A percentile compares a stretch with the other conserved stretches of the same genome.
These are phyloP conservation scores for Lamellibrachia satsuma DNA, from an alignment of 2,888 invertebrate genomes.

Conservation along the genomic window DNA sequence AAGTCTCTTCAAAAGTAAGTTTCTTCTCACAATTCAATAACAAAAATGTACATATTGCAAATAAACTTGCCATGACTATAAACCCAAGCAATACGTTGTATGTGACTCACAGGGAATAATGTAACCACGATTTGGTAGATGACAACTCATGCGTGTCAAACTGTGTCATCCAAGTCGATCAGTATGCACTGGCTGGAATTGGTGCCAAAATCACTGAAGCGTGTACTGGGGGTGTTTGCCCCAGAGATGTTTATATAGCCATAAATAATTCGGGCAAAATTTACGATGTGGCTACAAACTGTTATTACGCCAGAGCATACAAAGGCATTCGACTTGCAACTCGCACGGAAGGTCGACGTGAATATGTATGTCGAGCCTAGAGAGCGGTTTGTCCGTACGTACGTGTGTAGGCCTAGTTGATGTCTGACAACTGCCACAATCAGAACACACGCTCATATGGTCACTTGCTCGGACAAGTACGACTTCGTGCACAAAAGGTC, in stretches of 20 bases:
- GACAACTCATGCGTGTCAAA: neutral
- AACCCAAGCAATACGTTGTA: neutral
- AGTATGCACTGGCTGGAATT: neutral
- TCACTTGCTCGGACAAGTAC: too few relatives aligned
- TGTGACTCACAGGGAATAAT: neutral
- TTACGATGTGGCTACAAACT: neutral
- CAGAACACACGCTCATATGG: too few relatives aligned
- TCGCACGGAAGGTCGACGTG: too few relatives aligned
- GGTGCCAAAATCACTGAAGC: neutral
- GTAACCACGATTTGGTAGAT: neutral
- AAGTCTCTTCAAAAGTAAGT: neutral
- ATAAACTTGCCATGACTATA: neutral
- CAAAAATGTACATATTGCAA: neutral
- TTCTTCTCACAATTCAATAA: neutral
- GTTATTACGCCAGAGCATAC: neutral
- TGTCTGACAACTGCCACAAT: too few relatives aligned
- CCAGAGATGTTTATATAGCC: neutral
- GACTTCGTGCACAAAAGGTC: too few relatives aligned
- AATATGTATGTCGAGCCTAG: too few relatives aligned
- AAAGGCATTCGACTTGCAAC: neutral
- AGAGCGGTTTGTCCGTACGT: too few relatives aligned
- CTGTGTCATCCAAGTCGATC: neutral
- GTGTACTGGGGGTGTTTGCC: neutral
- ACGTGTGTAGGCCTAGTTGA: too few relatives aligned
- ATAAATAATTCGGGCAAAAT: neutral